These are phyloP conservation scores for Sebastes matsubarae DNA, from an alignment of 2,797 vertebrate species.

Conservation along the genomic window DNA sequence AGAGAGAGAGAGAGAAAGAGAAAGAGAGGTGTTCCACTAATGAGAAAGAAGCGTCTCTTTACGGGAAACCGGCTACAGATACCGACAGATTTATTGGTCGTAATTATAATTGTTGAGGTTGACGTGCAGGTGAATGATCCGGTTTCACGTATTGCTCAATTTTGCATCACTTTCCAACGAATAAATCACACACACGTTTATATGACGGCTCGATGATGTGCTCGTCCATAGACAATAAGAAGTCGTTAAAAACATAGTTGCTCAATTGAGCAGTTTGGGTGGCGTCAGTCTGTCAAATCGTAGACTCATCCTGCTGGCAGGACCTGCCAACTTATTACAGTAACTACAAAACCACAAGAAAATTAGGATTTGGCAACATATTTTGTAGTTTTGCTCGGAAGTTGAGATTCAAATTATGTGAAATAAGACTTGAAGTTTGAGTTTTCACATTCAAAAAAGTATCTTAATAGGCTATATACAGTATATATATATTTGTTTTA, in stretches of 20 bases:
- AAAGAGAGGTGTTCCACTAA: conserved; percentile 12
- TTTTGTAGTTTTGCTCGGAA: neutral
- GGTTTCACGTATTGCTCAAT: neutral
- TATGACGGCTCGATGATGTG: neutral
- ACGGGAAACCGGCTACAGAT: neutral
- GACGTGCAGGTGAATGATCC: conserved; percentile 6
- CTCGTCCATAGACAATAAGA: neutral
- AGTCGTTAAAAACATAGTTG: neutral
- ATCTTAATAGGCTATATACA: no score
- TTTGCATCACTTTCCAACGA: neutral
- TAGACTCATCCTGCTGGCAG: neutral
- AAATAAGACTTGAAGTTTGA: neutral
- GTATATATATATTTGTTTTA: neutral
- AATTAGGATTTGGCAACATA: neutral
- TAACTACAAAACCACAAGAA: neutral
- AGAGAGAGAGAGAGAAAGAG: neutral
- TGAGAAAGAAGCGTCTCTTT: conserved; percentile 10
- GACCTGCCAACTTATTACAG: neutral
- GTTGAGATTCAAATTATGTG: neutral
- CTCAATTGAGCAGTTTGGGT: neutral
- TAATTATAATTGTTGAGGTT: conserved; percentile 1
- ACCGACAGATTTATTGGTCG: neutral
- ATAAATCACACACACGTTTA: conserved; percentile 2
- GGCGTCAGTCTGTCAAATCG: neutral
- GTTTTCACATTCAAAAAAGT: neutral